A percentile compares a stretch with the other conserved stretches of the same genome.
Evolutionary conservation across 2,797 vertebrate genomes (phyloP).

Genomic region (Novumbra hubbsi): DNA sequence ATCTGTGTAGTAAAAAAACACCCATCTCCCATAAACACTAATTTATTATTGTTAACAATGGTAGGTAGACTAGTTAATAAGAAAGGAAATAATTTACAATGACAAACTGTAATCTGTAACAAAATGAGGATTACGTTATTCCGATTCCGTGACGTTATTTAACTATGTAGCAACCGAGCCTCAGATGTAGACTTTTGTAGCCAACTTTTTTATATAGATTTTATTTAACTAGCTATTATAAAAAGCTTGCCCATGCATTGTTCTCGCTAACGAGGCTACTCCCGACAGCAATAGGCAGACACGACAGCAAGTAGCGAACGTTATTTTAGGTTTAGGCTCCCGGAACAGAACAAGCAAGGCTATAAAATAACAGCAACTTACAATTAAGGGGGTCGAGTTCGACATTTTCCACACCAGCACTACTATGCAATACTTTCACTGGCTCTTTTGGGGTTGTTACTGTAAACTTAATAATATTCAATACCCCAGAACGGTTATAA

Average conservation of each 20-base stretch:
- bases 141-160: no score
- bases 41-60: not conserved
- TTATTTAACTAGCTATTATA: not conserved
- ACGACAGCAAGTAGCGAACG: no score
- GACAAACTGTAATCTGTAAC: not conserved
- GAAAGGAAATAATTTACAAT: not conserved
- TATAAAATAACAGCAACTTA: slow-evolving; percentile 11
- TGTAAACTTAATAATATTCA: slow-evolving; percentile 1
- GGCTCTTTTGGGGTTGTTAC: not conserved
- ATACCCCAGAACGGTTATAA: not conserved
- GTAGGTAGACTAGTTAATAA: not conserved
- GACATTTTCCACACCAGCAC: slow-evolving; percentile 15
- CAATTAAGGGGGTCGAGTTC: slow-evolving; percentile 6
- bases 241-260: no score
- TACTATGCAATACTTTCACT: not conserved
- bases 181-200: no score
- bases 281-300: no score
- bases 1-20: slow-evolving; percentile 16
- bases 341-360: not conserved
- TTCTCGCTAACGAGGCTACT: no score
- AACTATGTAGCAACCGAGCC: no score
- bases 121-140: no score
- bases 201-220: no score
- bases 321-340: not conserved
- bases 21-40: not conserved